Evolutionary conservation across 2,797 vertebrate species (phyloP), one percentile per base, ranked within the genome.

Genomic region (Gouania willdenowi): DNA sequence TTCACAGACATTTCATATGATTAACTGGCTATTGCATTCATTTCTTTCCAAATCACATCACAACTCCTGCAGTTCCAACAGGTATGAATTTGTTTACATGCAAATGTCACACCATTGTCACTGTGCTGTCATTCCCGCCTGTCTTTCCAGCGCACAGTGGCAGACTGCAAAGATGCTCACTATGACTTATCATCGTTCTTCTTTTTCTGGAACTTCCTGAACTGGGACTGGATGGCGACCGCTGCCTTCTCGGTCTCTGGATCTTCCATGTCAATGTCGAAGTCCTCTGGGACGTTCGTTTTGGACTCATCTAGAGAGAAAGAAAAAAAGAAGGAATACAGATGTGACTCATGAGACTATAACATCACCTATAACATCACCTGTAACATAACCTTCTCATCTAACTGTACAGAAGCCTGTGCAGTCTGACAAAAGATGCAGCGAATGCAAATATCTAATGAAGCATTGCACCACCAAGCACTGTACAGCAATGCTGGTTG

Each of bases 181-280:
- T 95, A 98, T 57, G 91, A 94, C 85, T 98, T 94, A 14, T 93
- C 93, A 1, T 60, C 91, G 21, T 20, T 87, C 79, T 98, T 98
- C 87, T 98, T 98, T 93, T 98, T 98, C 89, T 98, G 95, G 91
- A 97, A 97, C 90, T 96, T 98, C 86, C 95, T 97, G 91, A 98
- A 98, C 88, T 98, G 95, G 34, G 93, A 96, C 72, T 98, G 95
- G 82, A 98, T 98, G 48, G 95, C 93, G 66, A 97, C 93, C 0
- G 95, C 95, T 2, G 95, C 95, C 60, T 92, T 91, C 75, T 94
- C 94, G 47, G 95, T 98, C 83, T 98, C 95, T 6, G 95, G 95
- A 2, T 93, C 92, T 0, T 89, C 93, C 94, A 98, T 94, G 85
- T 98, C 94, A 13, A 98, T 98, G 83, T 98, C 95, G 26, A 98